Evolutionary conservation across 2,888 invertebrate species (phyloP), one percentile per base, ranked within the genome.

Genomic region (Scrobipalpa atriplicella): DNA sequence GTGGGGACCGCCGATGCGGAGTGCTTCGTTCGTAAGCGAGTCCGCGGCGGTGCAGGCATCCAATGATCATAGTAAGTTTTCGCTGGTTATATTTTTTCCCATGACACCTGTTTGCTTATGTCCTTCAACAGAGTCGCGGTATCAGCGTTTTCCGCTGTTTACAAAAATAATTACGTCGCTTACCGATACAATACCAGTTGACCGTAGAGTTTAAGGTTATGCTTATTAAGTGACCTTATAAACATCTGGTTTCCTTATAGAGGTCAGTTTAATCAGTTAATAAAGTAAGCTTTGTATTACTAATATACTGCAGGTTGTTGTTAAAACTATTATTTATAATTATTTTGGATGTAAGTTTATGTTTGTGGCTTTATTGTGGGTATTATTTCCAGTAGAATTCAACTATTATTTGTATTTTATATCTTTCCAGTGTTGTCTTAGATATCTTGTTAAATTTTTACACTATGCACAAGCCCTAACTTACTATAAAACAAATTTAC

Each of bases 41-140:
- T 71, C 87, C 11, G 80, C 84, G 41, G 76, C 78, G 66, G 73
- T 85, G 8, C 63, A 63, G 70, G 83, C 89, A 13, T 86, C 86
- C n/a, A 91, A 89, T 74, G 92, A 92, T 69, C 90, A 90, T 70
- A 87, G 92, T 92, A 81, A 90, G 90, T 88, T 78, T 64, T 64
- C 29, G 29, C 29, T 29, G 29, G 29, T 29, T 29, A 29, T 29
- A 29, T 29, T 29, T 29, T 29, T 80, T 81, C 78, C 36, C 70
- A 74, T 82, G 82, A 83, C 89, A 90, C 87, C 89, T 89, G 88
- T 87, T 85, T 81, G 79, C 79, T 84, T 81, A 78, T 79, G 82
- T 85, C 83, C 80, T 83, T 84, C 81, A 82, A 66, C 66, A 70
- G 69, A 75, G 73, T 78, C 74, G 73, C 67, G 66, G 6, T 52